Evolutionary conservation across 2,113 vertebrate genomes (phyloP).

Genomic region (Brachionichthys hirsutus): DNA sequence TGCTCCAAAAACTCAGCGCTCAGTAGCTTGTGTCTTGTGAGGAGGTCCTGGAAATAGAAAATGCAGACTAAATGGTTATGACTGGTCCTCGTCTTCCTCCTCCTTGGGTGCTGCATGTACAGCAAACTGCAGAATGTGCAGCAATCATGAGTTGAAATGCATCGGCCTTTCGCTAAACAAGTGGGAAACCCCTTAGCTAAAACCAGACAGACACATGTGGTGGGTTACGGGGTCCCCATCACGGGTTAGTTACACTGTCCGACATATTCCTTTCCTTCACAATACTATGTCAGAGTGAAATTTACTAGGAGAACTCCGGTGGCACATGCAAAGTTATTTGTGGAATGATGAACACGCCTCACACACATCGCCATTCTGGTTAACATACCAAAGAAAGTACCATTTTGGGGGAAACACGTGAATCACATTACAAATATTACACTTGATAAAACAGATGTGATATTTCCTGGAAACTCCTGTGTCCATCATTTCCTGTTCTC

Average conservation of each 20-base stretch:
- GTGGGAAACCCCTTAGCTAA: not conserved
- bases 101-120: not conserved
- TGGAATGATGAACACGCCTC: too few relatives aligned
- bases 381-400: too few relatives aligned
- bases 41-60: constrained; percentile 84
- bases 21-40: constrained; percentile 95
- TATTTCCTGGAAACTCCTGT: too few relatives aligned
- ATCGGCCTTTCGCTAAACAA: not conserved
- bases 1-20: constrained; percentile 96
- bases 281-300: too few relatives aligned
- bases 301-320: too few relatives aligned
- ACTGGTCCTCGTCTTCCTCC: not conserved
- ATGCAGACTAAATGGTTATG: not conserved
- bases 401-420: too few relatives aligned
- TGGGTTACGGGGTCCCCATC: not conserved
- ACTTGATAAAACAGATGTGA: too few relatives aligned
- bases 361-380: too few relatives aligned
- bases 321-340: too few relatives aligned
- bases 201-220: not conserved
- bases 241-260: not conserved
- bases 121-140: not conserved
- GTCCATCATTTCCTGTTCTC: too few relatives aligned
- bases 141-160: not conserved
- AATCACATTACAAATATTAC: too few relatives aligned
- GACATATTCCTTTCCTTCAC: not conserved